Evolutionary conservation across 2,888 invertebrate species (phyloP).

Genomic region (Tiliacea citrago): DNA sequence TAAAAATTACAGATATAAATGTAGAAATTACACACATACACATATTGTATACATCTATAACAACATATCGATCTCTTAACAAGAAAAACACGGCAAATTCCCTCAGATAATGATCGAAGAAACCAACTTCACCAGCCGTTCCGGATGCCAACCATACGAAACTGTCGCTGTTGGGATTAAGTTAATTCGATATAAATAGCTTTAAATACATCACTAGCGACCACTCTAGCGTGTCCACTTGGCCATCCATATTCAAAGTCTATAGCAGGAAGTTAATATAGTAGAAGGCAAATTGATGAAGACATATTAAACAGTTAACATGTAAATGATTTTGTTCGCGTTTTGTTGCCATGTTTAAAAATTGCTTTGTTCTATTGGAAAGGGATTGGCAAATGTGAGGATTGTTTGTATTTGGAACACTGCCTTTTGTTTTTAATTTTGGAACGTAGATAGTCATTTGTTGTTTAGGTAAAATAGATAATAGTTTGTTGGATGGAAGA

Average conservation of each 20-base stretch:
- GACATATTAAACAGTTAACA: slow-evolving; percentile 41
- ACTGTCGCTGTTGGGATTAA: slow-evolving; percentile 47
- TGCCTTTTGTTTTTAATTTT: slow-evolving; percentile 6
- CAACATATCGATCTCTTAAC: slow-evolving; percentile 1
- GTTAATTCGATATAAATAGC: slow-evolving; percentile 45
- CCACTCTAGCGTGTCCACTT: slow-evolving; percentile 36
- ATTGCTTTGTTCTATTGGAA: not conserved
- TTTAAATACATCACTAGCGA: slow-evolving; percentile 46
- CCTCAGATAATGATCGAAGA: slow-evolving; percentile 30
- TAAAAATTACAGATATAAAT: too few relatives aligned
- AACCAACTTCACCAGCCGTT: slow-evolving; percentile 43
- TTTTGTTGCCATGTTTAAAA: slow-evolving; percentile 9
- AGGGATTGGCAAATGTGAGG: not conserved
- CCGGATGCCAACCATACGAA: slow-evolving; percentile 44
- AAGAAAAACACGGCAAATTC: slow-evolving; percentile 7
- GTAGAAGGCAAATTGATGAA: slow-evolving; percentile 52
- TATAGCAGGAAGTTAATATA: slow-evolving; percentile 49
- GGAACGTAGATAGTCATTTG: not conserved
- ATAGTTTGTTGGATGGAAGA: not conserved
- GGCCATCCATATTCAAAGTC: slow-evolving; percentile 56
- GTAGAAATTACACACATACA: too few relatives aligned
- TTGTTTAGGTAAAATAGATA: not conserved
- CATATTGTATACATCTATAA: not conserved
- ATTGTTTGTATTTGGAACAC: slow-evolving; percentile 12
- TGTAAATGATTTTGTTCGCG: slow-evolving; percentile 33